Percentiles rank a stretch among this genome's conserved stretches.
phyloP scores from a whole-genome alignment of 2,797 vertebrate species.

The Spinus olivaceus region DNA sequence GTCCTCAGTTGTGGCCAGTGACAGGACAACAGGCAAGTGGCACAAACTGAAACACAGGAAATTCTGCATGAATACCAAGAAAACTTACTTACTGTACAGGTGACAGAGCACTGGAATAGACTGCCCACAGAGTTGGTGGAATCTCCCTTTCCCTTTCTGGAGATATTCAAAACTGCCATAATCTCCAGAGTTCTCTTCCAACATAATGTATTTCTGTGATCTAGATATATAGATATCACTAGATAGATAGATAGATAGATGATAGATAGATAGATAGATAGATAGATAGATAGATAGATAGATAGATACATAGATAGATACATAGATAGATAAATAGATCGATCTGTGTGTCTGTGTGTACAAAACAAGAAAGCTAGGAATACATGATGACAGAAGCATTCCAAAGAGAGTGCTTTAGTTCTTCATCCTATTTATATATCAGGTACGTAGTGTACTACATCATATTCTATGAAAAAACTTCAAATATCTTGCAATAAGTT shows the following conservation, averaged over 20 bases:
- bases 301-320: background rate
- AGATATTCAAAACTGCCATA: background rate
- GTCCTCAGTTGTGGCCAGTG: background rate
- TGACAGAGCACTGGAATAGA: background rate
- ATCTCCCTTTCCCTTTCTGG: background rate
- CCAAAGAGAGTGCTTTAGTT: background rate
- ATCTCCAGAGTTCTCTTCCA: background rate
- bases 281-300: no score
- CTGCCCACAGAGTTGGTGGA: no score
- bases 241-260: background rate
- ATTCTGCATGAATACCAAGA: background rate
- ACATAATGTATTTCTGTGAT: background rate
- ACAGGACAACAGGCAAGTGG: background rate
- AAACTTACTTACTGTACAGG: background rate
- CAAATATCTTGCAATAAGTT: background rate
- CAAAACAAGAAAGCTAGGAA: background rate
- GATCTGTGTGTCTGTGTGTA: background rate
- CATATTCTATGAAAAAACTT: background rate
- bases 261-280: background rate
- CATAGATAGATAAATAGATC: background rate
- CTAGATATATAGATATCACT: background rate
- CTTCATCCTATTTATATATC: background rate
- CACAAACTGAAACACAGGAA: background rate
- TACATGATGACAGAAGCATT: accelerated
- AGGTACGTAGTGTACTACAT: background rate